These are phyloP conservation scores for Pinctada fucata DNA, from an alignment of 2,888 invertebrate species.

Conservation along the genomic window DNA sequence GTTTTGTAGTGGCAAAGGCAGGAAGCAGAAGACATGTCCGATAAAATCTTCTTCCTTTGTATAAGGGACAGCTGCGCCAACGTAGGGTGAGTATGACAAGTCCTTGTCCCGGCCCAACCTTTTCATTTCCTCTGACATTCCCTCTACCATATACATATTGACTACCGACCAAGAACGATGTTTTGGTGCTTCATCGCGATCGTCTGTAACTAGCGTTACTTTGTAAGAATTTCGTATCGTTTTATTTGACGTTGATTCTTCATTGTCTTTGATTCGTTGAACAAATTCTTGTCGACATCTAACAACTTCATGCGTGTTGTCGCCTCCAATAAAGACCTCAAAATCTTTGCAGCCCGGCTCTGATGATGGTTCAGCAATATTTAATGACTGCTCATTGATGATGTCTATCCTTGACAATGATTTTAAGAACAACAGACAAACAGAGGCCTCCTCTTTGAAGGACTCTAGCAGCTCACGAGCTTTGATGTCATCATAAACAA, in stretches of 20 bases:
- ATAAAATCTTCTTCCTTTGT: constrained; percentile 10
- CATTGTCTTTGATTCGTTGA: constrained; percentile 21
- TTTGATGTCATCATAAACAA: constrained; percentile 55
- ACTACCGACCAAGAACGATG: constrained; percentile 49
- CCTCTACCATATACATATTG: constrained; percentile 49
- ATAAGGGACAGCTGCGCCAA: constrained; percentile 42
- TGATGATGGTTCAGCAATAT: neutral
- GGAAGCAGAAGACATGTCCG: constrained; percentile 72
- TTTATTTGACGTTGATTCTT: neutral
- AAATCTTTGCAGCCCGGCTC: no score
- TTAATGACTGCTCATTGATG: neutral
- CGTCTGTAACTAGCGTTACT: constrained; percentile 8
- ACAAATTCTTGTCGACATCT: constrained; percentile 23
- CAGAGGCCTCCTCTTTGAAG: constrained; percentile 63
- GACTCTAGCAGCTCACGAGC: constrained; percentile 59
- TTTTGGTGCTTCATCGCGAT: neutral
- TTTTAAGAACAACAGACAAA: constrained; percentile 68
- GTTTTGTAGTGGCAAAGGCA: constrained; percentile 70
- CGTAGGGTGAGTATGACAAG: constrained; percentile 44
- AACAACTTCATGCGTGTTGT: neutral
- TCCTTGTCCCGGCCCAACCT: constrained; percentile 30
- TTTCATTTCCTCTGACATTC: constrained; percentile 42
- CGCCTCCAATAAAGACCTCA: neutral
- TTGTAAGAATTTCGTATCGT: neutral
- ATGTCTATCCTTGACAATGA: constrained; percentile 57